Percentiles rank a stretch among this genome's conserved stretches.
Conservation (phyloP, 1,140 invertebrate genomes). For the Homarus americanus region DNA sequence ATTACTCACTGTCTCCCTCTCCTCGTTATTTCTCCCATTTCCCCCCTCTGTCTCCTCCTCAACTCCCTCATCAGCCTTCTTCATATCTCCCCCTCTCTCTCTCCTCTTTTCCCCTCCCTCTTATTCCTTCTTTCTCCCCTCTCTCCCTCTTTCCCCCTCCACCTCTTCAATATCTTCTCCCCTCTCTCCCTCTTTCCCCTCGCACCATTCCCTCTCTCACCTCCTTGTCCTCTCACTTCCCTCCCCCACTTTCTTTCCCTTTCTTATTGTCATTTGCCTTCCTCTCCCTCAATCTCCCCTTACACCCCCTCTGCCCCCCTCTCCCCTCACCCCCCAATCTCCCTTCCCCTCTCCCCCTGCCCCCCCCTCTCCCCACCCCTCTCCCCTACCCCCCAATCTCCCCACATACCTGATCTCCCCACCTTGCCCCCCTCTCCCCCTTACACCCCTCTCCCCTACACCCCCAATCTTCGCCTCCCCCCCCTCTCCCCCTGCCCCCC, state of each 20-base stretch:
- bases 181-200: background rate
- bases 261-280: background rate
- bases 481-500: background rate
- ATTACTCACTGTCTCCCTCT: background rate
- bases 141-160: background rate
- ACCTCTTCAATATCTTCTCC: no score
- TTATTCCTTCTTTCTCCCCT: no score
- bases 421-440: background rate
- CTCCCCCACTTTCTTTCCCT: background rate
- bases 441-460: background rate
- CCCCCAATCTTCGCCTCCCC: background rate
- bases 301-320: background rate
- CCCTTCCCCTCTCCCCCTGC: background rate
- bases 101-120: no score
- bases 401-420: background rate
- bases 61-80: no score
- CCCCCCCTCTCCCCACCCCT: background rate
- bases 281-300: background rate
- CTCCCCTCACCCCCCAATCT: background rate
- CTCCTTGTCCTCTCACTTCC: background rate
- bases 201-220: no score
- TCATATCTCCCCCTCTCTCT: no score
- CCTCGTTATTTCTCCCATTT: background rate
- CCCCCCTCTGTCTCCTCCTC: no score
- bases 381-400: background rate